phyloP scores from a whole-genome alignment of 2,113 vertebrate species.

The Perca fluviatilis region DNA sequence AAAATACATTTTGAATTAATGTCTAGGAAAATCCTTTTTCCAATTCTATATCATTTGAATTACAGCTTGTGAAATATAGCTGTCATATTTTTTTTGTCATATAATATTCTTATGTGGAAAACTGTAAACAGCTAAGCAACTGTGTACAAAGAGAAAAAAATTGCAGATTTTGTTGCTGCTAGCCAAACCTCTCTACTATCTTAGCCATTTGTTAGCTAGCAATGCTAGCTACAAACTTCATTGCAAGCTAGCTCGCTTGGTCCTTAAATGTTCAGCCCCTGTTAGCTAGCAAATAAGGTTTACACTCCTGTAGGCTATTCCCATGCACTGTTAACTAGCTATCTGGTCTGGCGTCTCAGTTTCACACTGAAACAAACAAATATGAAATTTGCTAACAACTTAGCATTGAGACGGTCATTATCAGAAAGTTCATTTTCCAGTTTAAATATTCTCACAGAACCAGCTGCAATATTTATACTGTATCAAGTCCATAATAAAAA shows the following conservation, averaged over 20 bases:
- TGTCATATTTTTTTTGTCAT: too few species aligned
- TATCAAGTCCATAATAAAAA: slow-evolving; percentile 33
- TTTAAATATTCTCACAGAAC: slow-evolving; percentile 76
- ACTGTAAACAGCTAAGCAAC: neutral
- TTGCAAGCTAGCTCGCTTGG: neutral
- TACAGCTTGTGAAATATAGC: neutral
- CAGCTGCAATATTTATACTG: slow-evolving; percentile 73
- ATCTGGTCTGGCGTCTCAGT: slow-evolving; percentile 9
- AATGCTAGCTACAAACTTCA: neutral
- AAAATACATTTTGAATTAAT: neutral
- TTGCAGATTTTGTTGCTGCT: neutral
- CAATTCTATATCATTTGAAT: neutral
- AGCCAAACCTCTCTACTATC: neutral
- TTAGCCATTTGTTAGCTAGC: neutral
- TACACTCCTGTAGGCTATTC: neutral
- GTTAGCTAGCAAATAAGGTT: neutral
- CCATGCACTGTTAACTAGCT: neutral
- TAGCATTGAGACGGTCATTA: slow-evolving; percentile 23
- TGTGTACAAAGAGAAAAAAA: neutral
- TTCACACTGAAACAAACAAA: slow-evolving; percentile 7
- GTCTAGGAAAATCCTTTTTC: neutral
- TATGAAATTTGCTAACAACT: slow-evolving; percentile 8
- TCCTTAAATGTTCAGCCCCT: neutral
- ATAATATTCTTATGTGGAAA: neutral
- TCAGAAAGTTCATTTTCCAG: slow-evolving; percentile 43